Evolutionary conservation across 2,113 vertebrate species (phyloP).

Genomic region (Phaethornis superciliosus): DNA sequence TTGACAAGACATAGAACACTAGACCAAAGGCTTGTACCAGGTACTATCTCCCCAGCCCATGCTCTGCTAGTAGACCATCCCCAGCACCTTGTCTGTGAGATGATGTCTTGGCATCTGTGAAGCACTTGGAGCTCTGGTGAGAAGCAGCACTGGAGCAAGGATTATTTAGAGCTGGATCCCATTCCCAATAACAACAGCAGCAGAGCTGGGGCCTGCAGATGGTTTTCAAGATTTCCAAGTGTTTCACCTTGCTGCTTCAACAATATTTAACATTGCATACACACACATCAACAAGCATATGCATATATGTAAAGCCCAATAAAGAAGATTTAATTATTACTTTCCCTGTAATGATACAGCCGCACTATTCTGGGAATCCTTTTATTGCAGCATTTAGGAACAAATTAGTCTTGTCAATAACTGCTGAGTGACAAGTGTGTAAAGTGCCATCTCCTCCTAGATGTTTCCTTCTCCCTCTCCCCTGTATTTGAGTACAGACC

Average conservation of each 20-base stretch:
- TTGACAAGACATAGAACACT: background rate
- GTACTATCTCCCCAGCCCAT: background rate
- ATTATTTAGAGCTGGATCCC: background rate
- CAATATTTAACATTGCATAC: background rate
- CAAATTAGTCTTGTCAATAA: slow-evolving; percentile 68
- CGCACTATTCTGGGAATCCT: slow-evolving; percentile 57
- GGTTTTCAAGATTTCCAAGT: background rate
- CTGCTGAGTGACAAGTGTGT: background rate
- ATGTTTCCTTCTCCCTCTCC: background rate
- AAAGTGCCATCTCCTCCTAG: background rate
- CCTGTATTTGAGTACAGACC: background rate
- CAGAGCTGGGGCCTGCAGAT: background rate
- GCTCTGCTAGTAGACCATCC: background rate
- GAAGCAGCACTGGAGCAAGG: background rate
- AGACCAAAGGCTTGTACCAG: background rate
- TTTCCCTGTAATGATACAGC: slow-evolving; percentile 62
- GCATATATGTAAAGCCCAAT: background rate
- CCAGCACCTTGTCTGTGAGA: background rate
- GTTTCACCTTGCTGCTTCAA: background rate
- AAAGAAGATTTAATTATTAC: slow-evolving; percentile 52
- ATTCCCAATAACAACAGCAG: background rate
- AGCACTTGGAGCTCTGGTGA: background rate
- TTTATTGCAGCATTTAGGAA: slow-evolving; percentile 60
- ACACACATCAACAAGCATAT: background rate
- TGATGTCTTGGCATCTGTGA: background rate